Conservation (phyloP, 2,888 invertebrate genomes). For the Ferdinandea cuprea region DNA sequence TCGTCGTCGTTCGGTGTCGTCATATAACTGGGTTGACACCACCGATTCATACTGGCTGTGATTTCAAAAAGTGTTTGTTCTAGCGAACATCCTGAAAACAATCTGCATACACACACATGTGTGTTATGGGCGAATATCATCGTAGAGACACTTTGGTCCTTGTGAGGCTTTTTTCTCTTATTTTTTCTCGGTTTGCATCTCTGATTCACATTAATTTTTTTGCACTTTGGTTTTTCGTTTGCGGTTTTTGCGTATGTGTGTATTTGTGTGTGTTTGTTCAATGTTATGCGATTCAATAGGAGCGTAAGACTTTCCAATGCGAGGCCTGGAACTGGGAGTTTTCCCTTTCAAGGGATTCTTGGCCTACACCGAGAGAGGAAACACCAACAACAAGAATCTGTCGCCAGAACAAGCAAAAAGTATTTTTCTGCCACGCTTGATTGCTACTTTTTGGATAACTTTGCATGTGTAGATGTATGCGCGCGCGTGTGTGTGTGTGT, state of each 20-base stretch:
- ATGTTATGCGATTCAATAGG: slow-evolving; percentile 19
- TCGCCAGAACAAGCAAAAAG: slow-evolving; percentile 46
- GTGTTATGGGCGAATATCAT: slow-evolving; percentile 19
- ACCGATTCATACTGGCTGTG: slow-evolving; percentile 62
- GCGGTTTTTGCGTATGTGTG: slow-evolving; percentile 49
- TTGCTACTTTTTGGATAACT: slow-evolving; percentile 57
- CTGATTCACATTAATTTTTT: slow-evolving; percentile 53
- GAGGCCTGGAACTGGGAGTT: slow-evolving; percentile 6
- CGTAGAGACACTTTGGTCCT: slow-evolving; percentile 47
- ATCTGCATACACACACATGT: slow-evolving; percentile 65
- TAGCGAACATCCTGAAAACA: slow-evolving; percentile 71
- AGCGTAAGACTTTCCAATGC: neutral
- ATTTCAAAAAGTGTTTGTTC: slow-evolving; percentile 70
- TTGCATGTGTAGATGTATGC: no score
- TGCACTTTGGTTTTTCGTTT: slow-evolving; percentile 57
- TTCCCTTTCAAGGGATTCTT: slow-evolving; percentile 49
- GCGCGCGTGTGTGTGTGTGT: neutral
- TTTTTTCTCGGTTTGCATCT: slow-evolving; percentile 38
- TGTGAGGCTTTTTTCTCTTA: slow-evolving; percentile 33
- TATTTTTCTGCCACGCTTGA: slow-evolving; percentile 61
- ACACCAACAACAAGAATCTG: neutral
- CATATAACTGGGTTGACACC: slow-evolving; percentile 67
- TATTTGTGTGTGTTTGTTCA: slow-evolving; percentile 24
- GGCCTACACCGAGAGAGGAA: slow-evolving; percentile 49
- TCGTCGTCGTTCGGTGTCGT: slow-evolving; percentile 40